Evolutionary conservation across 1,140 invertebrate genomes (phyloP).

Genomic region (Heterodera schachtii): DNA sequence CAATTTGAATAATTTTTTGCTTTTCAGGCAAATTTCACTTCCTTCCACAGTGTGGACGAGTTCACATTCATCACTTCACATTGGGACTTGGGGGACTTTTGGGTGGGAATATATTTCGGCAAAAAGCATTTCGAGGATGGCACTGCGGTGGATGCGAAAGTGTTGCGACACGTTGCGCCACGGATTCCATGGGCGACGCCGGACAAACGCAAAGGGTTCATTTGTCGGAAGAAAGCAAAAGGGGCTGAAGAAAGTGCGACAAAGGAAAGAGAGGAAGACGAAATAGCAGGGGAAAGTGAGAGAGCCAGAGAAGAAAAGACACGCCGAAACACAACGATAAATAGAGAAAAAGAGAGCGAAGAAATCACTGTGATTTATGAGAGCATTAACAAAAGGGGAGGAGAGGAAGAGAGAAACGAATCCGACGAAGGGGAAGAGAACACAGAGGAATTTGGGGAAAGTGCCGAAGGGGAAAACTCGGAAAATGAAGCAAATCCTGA

Average conservation of each 20-base stretch:
- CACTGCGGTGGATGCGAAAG: background rate
- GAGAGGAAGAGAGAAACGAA: no score
- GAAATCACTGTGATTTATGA: no score
- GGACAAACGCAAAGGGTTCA: constrained; percentile 7
- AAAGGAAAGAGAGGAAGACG: background rate
- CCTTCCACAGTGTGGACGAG: constrained; percentile 19
- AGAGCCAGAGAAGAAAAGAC: no score
- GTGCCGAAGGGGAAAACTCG: no score
- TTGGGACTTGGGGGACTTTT: constrained; percentile 11
- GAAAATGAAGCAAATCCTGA: no score
- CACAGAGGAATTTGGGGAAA: no score
- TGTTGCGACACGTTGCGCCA: constrained; percentile 16
- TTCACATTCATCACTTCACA: constrained; percentile 24
- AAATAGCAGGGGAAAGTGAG: background rate
- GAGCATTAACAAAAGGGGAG: no score
- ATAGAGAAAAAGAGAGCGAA: no score
- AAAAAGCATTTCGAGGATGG: constrained; percentile 21
- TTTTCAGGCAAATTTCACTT: constrained; percentile 26
- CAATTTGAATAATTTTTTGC: background rate
- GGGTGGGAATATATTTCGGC: constrained; percentile 19
- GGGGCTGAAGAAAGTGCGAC: background rate
- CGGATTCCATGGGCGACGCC: constrained; percentile 16
- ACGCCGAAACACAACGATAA: no score
- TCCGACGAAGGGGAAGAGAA: no score
- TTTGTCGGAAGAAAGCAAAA: background rate